Evolutionary conservation across 2,888 invertebrate species (phyloP).

Genomic region (Altica lythri): DNA sequence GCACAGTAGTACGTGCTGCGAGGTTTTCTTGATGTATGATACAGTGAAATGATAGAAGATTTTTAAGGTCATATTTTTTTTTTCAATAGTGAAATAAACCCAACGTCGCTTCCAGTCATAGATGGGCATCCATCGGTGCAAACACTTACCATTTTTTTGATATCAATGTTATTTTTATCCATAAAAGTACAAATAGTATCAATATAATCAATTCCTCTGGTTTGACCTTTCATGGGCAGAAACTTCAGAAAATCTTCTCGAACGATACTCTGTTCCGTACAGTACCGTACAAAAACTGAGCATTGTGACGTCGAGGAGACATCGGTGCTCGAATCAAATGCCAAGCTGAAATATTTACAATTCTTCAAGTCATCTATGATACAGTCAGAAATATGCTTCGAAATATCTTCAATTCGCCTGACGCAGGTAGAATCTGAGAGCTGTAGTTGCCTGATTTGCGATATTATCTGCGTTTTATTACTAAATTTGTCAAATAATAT

Average conservation of each 20-base stretch:
- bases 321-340: not conserved
- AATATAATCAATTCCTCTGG: not conserved
- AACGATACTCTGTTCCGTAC: not conserved
- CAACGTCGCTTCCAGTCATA: not conserved
- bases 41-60: too few species aligned
- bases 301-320: not conserved
- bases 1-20: not conserved
- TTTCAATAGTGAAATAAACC: not conserved
- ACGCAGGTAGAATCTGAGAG: not conserved
- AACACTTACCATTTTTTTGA: not conserved
- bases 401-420: not conserved
- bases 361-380: not conserved
- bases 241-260: conserved; percentile 1
- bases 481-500: too few species aligned
- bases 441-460: not conserved
- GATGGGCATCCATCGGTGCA: not conserved
- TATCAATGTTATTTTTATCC: not conserved
- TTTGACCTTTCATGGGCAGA: not conserved
- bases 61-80: too few species aligned
- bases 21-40: not conserved
- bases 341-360: not conserved
- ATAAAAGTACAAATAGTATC: not conserved
- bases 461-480: too few species aligned
- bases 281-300: not conserved
- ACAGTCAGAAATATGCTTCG: not conserved